A percentile compares a stretch with the other conserved stretches of the same genome.
phyloP scores from a whole-genome alignment of 2,888 invertebrate species.

The Parthenolecanium corni region DNA sequence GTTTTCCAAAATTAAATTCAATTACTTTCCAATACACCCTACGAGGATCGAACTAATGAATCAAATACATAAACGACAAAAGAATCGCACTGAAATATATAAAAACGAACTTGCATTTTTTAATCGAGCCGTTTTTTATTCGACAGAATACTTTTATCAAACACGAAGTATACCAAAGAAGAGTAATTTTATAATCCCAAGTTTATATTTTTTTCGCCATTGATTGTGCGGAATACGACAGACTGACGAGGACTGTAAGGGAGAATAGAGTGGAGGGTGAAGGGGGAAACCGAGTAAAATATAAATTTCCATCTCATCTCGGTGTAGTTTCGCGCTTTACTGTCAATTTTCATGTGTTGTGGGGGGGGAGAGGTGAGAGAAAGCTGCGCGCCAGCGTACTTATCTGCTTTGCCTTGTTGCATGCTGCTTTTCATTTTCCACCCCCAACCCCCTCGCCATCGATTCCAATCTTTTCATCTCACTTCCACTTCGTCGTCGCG shows the following conservation, averaged over 20 bases:
- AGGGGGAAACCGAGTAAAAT: background rate
- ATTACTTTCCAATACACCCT: too few relatives aligned
- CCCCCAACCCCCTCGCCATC: constrained; percentile 1
- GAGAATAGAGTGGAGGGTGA: background rate
- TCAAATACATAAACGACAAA: too few relatives aligned
- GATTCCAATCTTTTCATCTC: background rate
- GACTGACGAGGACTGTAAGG: background rate
- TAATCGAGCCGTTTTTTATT: too few relatives aligned
- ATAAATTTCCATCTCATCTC: constrained; percentile 14
- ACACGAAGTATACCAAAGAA: background rate
- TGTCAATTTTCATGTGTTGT: constrained; percentile 19
- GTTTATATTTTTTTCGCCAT: background rate
- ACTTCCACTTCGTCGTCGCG: too few relatives aligned
- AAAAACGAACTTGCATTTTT: too few relatives aligned
- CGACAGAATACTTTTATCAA: too few relatives aligned
- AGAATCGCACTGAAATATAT: too few relatives aligned
- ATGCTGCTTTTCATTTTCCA: constrained; percentile 20
- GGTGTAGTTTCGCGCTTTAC: constrained; percentile 18
- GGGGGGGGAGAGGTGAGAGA: too few relatives aligned
- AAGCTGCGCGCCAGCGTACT: constrained; percentile 17
- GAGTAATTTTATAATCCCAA: background rate
- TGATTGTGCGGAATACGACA: background rate
- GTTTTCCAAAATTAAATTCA: too few relatives aligned
- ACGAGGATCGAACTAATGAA: too few relatives aligned
- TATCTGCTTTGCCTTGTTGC: constrained; percentile 22